Evolutionary conservation across 2,888 invertebrate genomes (phyloP).

Genomic region (Mythimna loreyi): DNA sequence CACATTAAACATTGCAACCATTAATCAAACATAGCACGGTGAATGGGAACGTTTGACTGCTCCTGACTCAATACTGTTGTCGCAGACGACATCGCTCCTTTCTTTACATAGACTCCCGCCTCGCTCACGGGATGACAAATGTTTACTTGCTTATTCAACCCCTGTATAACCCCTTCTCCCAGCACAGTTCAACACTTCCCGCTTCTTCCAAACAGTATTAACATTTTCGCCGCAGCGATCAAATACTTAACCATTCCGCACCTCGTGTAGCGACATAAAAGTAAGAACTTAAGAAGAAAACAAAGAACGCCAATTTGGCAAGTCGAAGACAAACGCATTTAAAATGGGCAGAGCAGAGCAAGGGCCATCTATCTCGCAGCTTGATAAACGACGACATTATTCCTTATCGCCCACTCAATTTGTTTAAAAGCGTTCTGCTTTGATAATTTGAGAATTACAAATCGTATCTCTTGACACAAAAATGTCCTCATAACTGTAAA

Average conservation of each 20-base stretch:
- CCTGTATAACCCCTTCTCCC: conserved; percentile 74
- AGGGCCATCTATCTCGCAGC: conserved; percentile 89
- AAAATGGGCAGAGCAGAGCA: conserved; percentile 90
- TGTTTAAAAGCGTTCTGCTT: conserved; percentile 91
- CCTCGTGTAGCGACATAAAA: conserved; percentile 73
- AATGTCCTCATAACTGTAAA: conserved; percentile 86
- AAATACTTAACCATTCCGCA: conserved; percentile 67
- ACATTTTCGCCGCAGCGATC: conserved; percentile 69
- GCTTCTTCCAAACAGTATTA: conserved; percentile 65
- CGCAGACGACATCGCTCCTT: conserved; percentile 63
- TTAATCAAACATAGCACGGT: conserved; percentile 61
- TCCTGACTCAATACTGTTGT: conserved; percentile 61
- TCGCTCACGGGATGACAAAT: conserved; percentile 81
- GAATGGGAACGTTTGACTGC: conserved; percentile 55
- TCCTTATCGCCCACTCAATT: conserved; percentile 91
- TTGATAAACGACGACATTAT: conserved; percentile 91
- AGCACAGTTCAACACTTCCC: conserved; percentile 69
- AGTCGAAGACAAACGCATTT: conserved; percentile 90
- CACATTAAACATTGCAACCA: conserved; percentile 57
- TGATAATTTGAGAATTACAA: conserved; percentile 91
- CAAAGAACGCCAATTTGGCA: conserved; percentile 89
- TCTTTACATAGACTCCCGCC: conserved; percentile 71
- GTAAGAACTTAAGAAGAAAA: conserved; percentile 84
- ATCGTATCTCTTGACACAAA: conserved; percentile 89
- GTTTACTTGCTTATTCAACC: conserved; percentile 79